Conservation (phyloP, 2,113 vertebrate genomes). For the Dipodomys ordii region DNA sequence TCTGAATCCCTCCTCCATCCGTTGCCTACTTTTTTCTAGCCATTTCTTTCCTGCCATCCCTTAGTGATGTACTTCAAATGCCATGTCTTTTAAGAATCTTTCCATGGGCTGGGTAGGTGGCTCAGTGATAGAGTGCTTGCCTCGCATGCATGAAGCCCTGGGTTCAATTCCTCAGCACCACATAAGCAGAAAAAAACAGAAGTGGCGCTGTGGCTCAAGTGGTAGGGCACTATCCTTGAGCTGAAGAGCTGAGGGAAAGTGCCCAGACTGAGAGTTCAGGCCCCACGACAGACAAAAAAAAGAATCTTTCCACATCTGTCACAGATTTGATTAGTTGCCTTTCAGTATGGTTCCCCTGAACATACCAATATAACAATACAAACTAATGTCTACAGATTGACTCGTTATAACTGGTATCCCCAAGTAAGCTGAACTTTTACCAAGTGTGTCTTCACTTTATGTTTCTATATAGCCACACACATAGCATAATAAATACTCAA, state of each 20-base stretch:
- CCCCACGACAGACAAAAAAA: too few species aligned
- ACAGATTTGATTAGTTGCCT: neutral
- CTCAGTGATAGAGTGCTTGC: too few species aligned
- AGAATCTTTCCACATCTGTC: neutral
- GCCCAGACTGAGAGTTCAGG: too few species aligned
- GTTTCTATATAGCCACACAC: neutral
- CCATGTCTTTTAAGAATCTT: neutral
- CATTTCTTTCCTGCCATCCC: neutral
- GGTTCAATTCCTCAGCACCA: too few species aligned
- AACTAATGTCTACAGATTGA: neutral
- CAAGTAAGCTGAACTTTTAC: conserved; percentile 2
- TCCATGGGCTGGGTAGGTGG: too few species aligned
- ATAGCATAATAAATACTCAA: neutral
- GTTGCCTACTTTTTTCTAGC: neutral
- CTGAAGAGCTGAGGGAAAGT: too few species aligned
- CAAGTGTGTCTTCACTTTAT: neutral
- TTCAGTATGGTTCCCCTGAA: neutral
- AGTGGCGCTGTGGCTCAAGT: too few species aligned
- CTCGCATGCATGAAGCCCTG: too few species aligned
- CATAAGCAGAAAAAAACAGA: too few species aligned
- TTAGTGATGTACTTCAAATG: neutral
- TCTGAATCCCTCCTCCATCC: neutral
- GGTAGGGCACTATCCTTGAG: too few species aligned
- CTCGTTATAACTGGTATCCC: neutral
- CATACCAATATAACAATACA: neutral